Evolutionary conservation across 1,140 invertebrate genomes (phyloP).

Genomic region (Bombyx mori): ASM3026992v2 NC_085129.1:11516501-11517000

Average conservation of each 20-base stretch:
- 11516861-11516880: slow-evolving; percentile 38
- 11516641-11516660: slow-evolving; percentile 50
- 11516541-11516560: slow-evolving; percentile 50
- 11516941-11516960: too few species aligned
- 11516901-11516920: slow-evolving; percentile 18
- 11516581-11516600: slow-evolving; percentile 39
- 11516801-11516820: slow-evolving; percentile 72
- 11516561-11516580: slow-evolving; percentile 25
- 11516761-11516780: slow-evolving; percentile 67
- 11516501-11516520: too few species aligned
- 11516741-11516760: slow-evolving; percentile 67
- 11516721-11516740: slow-evolving; percentile 56
- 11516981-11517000: too few species aligned
- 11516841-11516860: slow-evolving; percentile 27
- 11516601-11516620: slow-evolving; percentile 40
- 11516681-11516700: slow-evolving; percentile 47
- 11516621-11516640: slow-evolving; percentile 47
- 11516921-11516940: too few species aligned
- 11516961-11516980: too few species aligned
- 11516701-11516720: slow-evolving; percentile 55
- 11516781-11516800: slow-evolving; percentile 70
- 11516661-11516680: slow-evolving; percentile 60
- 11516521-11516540: slow-evolving; percentile 15
- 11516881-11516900: slow-evolving; percentile 48
- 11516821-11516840: slow-evolving; percentile 44